These are phyloP conservation scores for Pogonomyrmex barbatus DNA, from an alignment of 1,140 invertebrate species.

Conservation along the genomic window DNA sequence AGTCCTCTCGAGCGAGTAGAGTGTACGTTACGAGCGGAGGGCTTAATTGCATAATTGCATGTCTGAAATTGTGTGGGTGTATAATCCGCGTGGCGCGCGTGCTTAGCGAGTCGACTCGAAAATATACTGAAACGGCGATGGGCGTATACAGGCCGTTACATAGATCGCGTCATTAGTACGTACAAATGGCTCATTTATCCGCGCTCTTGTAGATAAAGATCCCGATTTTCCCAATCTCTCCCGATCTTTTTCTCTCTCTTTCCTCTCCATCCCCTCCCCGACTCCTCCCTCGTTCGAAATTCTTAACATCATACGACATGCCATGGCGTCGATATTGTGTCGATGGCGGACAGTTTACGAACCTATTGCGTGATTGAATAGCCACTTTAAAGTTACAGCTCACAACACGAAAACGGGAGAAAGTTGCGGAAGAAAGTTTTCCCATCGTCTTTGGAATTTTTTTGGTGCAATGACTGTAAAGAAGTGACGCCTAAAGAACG, in stretches of 20 bases:
- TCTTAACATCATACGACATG: slow-evolving; percentile 15
- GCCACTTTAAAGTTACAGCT: slow-evolving; percentile 59
- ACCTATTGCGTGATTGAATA: slow-evolving; percentile 50
- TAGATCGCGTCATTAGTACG: slow-evolving; percentile 67
- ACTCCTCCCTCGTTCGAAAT: not conserved
- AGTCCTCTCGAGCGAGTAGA: slow-evolving; percentile 33
- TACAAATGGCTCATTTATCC: slow-evolving; percentile 67
- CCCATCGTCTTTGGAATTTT: slow-evolving; percentile 67
- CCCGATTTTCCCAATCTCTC: not conserved
- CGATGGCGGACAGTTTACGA: slow-evolving; percentile 38
- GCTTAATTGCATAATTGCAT: slow-evolving; percentile 72
- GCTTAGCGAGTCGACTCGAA: slow-evolving; percentile 54
- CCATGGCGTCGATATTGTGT: slow-evolving; percentile 14
- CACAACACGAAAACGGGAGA: slow-evolving; percentile 40
- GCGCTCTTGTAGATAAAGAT: slow-evolving; percentile 28
- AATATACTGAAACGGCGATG: slow-evolving; percentile 62
- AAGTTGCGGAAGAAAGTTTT: slow-evolving; percentile 70
- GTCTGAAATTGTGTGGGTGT: slow-evolving; percentile 64
- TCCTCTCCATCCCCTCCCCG: too few species aligned
- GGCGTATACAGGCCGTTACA: slow-evolving; percentile 41
- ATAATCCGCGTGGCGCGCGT: slow-evolving; percentile 45
- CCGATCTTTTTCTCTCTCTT: not conserved
- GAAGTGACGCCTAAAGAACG: slow-evolving; percentile 18
- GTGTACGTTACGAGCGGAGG: slow-evolving; percentile 56
- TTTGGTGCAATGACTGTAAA: slow-evolving; percentile 34